Evolutionary conservation across 2,113 vertebrate species (phyloP).

Genomic region (Corythaeola cristata): DNA sequence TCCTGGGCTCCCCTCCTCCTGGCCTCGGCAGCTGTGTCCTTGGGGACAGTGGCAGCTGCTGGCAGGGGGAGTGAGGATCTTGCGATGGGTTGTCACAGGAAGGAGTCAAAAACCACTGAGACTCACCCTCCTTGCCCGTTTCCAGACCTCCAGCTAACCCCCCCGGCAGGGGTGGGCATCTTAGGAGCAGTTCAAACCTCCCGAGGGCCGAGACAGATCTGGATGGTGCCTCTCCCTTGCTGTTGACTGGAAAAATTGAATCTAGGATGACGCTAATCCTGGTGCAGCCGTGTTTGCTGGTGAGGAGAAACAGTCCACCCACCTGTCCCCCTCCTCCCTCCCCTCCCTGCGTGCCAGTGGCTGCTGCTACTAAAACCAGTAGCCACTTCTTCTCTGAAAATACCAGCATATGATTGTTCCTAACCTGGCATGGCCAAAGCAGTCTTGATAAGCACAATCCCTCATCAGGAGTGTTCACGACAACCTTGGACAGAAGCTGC

Average conservation of each 20-base stretch:
- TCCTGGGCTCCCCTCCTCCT: neutral
- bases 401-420: neutral
- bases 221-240: neutral
- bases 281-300: neutral
- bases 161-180: neutral
- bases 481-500: neutral
- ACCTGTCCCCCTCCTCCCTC: neutral
- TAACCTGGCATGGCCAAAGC: neutral
- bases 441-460: neutral
- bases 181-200: neutral
- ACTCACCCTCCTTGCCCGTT: neutral
- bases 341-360: neutral
- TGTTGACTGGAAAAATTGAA: neutral
- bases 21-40: neutral
- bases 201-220: neutral
- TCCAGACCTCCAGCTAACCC: neutral
- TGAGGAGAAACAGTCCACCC: neutral
- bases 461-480: neutral
- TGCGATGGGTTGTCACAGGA: neutral
- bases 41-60: neutral
- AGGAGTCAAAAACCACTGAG: neutral
- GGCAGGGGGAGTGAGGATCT: neutral
- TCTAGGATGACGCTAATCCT: neutral
- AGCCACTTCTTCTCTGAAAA: neutral
- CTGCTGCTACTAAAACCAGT: neutral